These are phyloP conservation scores for Cylas formicarius DNA, from an alignment of 1,140 invertebrate species.

Conservation along the genomic window DNA sequence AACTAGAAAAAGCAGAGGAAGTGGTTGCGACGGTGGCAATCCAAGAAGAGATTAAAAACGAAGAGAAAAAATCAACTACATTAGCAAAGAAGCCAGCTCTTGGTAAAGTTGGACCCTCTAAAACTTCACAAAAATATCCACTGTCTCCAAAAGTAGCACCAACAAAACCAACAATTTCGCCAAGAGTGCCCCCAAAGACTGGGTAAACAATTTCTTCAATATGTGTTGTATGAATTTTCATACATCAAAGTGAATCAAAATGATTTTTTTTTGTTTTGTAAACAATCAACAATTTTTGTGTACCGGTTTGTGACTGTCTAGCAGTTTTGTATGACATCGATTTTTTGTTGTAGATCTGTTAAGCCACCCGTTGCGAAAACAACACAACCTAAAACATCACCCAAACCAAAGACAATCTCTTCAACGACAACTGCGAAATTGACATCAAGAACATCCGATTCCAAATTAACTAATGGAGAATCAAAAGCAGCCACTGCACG, in stretches of 20 bases:
- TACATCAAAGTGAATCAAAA: not conserved
- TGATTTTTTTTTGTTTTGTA: too few species aligned
- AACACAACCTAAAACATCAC: constrained; percentile 20
- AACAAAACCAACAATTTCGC: constrained; percentile 27
- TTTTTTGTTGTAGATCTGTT: constrained; percentile 17
- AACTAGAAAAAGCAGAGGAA: constrained; percentile 13
- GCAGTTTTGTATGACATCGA: not conserved
- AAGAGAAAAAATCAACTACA: constrained; percentile 11
- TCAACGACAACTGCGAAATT: constrained; percentile 36
- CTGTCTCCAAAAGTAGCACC: constrained; percentile 23
- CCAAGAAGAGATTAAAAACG: constrained; percentile 29
- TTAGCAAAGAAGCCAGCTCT: constrained; percentile 18
- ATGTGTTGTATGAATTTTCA: constrained; percentile 4
- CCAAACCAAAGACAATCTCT: constrained; percentile 21
- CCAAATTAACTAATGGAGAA: constrained; percentile 47
- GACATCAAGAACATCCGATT: constrained; percentile 43
- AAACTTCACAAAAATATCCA: not conserved
- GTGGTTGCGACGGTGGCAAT: constrained; percentile 23
- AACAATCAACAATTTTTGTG: too few species aligned
- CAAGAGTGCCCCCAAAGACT: constrained; percentile 17
- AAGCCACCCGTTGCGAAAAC: constrained; percentile 26
- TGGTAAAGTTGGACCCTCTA: too few species aligned
- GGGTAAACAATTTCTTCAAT: too few species aligned
- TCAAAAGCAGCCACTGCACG: constrained; percentile 34
- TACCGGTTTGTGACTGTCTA: too few species aligned